Evolutionary conservation across 2,797 vertebrate genomes (phyloP), one percentile per base, ranked within the genome.

Genomic region (Cyprinella venusta): DNA sequence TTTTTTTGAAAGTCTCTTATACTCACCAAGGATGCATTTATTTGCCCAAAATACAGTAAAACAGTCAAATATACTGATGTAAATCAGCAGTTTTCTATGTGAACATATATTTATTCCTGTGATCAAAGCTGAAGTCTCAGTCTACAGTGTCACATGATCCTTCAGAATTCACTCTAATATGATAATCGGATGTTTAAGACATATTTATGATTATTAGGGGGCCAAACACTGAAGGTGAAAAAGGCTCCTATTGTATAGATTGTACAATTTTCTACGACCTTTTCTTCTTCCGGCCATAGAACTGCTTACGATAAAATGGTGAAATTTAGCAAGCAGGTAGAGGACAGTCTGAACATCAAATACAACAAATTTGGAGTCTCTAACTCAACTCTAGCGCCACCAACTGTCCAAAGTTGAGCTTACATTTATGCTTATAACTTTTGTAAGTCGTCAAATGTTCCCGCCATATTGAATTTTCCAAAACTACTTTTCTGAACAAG

Each of bases 271-370:
- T 59, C 21, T 56, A 9, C 52, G 21, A 12, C 9, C 1, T 8
- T 7, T 21, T 24, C 21, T 59, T 24, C 56, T 26, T 24, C 24
- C 3, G n/a, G 6, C 59, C 12, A 26, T 26, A 61, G 59, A 61
- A 15, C 5, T 0, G 3, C 24, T 61, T 6, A 2, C 0, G 2
- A 12, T 6, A 26, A 26, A 61, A 61, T 3, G 0, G 2, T 26
- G 5, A 61, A 26, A 26, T 26, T 61, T 61, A 2, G 24, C 24
- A 26, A 1, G 4, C 59, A 61, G 24, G 24, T 13, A 26, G 59
- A 61, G 5, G 59, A 26, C 24, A 15, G 59, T 61, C 5, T 5
- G n/a, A 12, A 24, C n/a, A 61, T 26, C 24, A 24, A 59, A 10
- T 4, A 24, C 9, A 12, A 10, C 9, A 59, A 24, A 4, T 59